A percentile compares a stretch with the other conserved stretches of the same genome.
Conservation (phyloP, 2,113 vertebrate genomes). For the Erpornis zantholeuca region DNA sequence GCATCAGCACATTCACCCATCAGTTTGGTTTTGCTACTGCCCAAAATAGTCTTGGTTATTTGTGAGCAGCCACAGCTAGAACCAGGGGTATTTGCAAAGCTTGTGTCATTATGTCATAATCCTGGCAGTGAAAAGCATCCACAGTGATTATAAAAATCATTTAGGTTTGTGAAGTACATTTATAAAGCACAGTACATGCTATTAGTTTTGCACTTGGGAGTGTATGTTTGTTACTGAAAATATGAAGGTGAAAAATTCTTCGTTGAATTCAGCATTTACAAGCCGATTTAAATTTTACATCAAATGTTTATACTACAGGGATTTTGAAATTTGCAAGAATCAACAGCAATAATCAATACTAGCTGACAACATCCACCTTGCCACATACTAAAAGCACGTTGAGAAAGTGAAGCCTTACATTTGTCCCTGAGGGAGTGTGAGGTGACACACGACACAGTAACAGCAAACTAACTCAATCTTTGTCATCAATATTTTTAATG, state of each 20-base stretch:
- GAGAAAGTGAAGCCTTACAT: neutral
- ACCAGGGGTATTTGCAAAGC: neutral
- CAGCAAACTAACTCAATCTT: neutral
- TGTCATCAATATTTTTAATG: constrained; percentile 13
- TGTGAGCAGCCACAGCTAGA: constrained; percentile 7
- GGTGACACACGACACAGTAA: neutral
- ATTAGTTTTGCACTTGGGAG: neutral
- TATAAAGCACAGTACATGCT: neutral
- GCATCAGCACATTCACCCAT: neutral
- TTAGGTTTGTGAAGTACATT: neutral
- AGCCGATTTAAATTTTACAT: neutral
- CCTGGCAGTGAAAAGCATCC: neutral
- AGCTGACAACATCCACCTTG: neutral
- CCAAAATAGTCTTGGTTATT: neutral
- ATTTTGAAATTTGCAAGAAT: neutral
- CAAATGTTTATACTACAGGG: neutral
- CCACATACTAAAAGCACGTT: neutral
- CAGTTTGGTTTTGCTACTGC: neutral
- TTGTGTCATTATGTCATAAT: neutral
- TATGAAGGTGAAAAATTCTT: neutral
- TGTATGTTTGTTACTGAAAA: neutral
- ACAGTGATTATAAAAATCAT: neutral
- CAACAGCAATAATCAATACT: neutral
- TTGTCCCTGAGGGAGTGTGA: constrained; percentile 33
- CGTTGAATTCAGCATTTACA: neutral